Conservation (phyloP, 1,140 invertebrate species). For the Frieseomelitta varia region DNA sequence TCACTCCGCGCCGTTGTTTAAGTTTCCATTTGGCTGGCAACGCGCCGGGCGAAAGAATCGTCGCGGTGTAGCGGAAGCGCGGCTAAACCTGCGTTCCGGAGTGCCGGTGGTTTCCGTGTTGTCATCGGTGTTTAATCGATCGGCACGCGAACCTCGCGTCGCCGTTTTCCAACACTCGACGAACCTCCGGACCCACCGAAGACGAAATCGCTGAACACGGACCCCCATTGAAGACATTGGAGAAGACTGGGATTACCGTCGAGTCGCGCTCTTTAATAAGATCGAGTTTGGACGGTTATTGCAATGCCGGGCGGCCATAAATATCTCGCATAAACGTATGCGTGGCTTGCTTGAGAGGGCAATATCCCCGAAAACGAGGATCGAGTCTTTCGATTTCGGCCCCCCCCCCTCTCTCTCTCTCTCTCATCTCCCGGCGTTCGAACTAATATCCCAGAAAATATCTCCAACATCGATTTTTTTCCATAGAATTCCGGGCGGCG, state of each 20-base stretch:
- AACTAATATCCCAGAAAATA: conserved; percentile 64
- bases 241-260: neutral
- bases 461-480: conserved; percentile 59
- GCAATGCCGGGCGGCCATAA: neutral
- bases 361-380: conserved; percentile 34
- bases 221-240: neutral
- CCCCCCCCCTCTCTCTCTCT: too few relatives aligned
- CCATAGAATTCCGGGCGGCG: conserved; percentile 57
- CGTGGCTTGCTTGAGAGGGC: conserved; percentile 16
- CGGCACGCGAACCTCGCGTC: too few relatives aligned
- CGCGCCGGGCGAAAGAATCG: neutral
- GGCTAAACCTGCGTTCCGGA: neutral
- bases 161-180: too few relatives aligned
- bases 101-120: neutral
- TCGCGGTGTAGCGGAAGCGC: neutral
- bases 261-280: conserved; percentile 17
- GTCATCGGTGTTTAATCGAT: conserved; percentile 29
- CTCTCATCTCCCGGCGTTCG: neutral
- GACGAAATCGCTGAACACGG: neutral
- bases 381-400: conserved; percentile 16
- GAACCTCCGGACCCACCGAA: too few relatives aligned
- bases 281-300: conserved; percentile 16
- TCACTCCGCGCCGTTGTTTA: conserved; percentile 47
- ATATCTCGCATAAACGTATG: conserved; percentile 27
- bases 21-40: conserved; percentile 53